These are phyloP conservation scores for Flexamia atlantica DNA, from an alignment of 2,888 invertebrate species.

Conservation along the genomic window DNA sequence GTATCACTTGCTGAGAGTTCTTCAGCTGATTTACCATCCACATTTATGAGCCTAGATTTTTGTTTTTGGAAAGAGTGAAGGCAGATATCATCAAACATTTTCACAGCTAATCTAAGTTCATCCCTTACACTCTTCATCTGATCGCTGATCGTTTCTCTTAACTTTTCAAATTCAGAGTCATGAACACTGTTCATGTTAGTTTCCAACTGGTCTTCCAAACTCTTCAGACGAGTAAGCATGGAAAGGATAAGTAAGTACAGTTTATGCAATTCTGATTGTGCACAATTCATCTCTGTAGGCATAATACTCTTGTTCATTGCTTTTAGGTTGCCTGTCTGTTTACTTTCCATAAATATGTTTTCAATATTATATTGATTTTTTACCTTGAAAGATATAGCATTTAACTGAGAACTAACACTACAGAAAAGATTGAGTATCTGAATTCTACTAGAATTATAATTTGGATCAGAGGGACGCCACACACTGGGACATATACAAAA, in stretches of 20 bases:
- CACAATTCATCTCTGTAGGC: background rate
- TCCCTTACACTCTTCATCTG: background rate
- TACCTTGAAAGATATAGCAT: background rate
- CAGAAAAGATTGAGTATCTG: background rate
- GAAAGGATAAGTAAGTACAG: constrained; percentile 1
- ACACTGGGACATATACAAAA: constrained; percentile 24
- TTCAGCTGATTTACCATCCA: background rate
- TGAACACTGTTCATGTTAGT: background rate
- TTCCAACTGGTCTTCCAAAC: constrained; percentile 20
- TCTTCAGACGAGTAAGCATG: background rate
- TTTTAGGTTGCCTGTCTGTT: background rate
- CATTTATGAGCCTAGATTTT: background rate
- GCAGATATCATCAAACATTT: background rate
- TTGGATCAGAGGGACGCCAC: background rate
- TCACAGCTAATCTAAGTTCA: constrained; percentile 22
- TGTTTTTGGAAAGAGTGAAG: background rate
- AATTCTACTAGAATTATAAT: background rate
- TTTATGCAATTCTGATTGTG: constrained; percentile 19
- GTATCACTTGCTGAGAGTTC: too few relatives aligned
- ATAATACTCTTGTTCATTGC: background rate
- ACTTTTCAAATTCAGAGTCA: background rate
- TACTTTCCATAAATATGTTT: background rate
- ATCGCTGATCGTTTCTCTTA: background rate
- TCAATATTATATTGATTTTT: background rate
- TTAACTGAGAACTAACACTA: background rate